Evolutionary conservation across 2,113 vertebrate genomes (phyloP), one percentile per base, ranked within the genome.

Genomic region (Cololabis saira): DNA sequence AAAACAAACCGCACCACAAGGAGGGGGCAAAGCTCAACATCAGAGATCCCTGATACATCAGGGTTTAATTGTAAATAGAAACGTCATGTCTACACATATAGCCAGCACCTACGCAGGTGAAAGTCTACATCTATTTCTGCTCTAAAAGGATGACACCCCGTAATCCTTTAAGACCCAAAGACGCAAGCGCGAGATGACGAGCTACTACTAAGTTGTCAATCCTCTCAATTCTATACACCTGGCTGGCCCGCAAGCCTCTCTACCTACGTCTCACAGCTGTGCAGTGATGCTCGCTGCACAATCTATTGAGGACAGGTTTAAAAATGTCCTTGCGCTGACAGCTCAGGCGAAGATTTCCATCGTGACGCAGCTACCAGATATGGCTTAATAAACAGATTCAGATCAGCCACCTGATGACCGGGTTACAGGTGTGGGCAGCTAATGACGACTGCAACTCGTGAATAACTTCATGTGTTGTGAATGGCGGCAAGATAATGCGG

Each of bases 121-220:
- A 56, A 73, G 58, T 75, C 71, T 63, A 2, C 15, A 27, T 37
- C 76, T 73, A 84, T 77, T 88, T 88, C 85, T 86, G 81, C 15
- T 44, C n/a, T 19, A 3, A 22, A 17, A 12, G 14, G 19, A 19
- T 67, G 74, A 71, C 49, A 33, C 40, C 16, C 3, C 9, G 0
- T 90, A 90, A 90, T 83, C 88, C 72, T 67, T 74, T 89, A 88
- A 88, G 65, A 68, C 72, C 63, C 3, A 9, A 45, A 67, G 66
- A 81, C 56, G 84, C 85, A 75, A 72, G 50, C 9, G 15, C 27
- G 44, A 58, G 64, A 58, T 54, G 12, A 68, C 1, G 43, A 3
- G 13, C 41, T 30, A 1, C 7, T 12, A 8, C 19, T 48, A 21
- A 51, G 33, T 67, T 13, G 3, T 76, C 58, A 89, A 19, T 71